Percentiles rank a stretch among this genome's conserved stretches.
These are phyloP conservation scores for Sebastes jordani DNA, from an alignment of 2,797 vertebrate species.

Conservation along the genomic window DNA sequence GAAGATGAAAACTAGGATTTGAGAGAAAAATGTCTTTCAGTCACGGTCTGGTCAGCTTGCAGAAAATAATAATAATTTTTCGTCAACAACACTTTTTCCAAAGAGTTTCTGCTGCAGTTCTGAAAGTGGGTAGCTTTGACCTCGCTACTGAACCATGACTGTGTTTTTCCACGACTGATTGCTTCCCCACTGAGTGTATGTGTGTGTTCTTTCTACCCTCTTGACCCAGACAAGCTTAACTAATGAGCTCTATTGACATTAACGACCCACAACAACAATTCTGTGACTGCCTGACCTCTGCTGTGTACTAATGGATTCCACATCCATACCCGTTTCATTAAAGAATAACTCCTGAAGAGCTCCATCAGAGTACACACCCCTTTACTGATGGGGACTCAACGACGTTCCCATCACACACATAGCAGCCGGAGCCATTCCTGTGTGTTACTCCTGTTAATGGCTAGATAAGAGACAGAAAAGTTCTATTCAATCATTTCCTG, in stretches of 20 bases:
- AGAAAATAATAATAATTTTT: not conserved
- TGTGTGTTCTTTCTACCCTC: constrained; percentile 12
- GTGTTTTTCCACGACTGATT: constrained; percentile 35
- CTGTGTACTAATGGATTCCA: constrained; percentile 4
- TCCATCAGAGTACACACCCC: not conserved
- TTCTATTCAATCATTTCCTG: not conserved
- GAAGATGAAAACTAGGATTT: not conserved
- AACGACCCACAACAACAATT: constrained; percentile 16
- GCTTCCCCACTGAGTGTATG: constrained; percentile 1
- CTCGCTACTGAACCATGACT: constrained; percentile 28
- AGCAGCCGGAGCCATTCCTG: not conserved
- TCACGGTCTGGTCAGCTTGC: not conserved
- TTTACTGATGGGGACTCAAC: not conserved
- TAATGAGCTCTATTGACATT: constrained; percentile 42
- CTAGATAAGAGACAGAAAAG: not conserved
- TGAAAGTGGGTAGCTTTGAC: constrained; percentile 33
- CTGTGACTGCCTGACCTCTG: constrained; percentile 3
- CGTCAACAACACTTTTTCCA: not conserved
- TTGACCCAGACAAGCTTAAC: constrained; percentile 12
- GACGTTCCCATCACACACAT: not conserved
- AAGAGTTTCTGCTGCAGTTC: constrained; percentile 20
- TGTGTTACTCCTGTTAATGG: not conserved
- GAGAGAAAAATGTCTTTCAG: not conserved
- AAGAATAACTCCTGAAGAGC: not conserved
- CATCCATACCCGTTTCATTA: not conserved